Conservation (phyloP, 2,113 vertebrate genomes). For the Tyrannus savana region DNA sequence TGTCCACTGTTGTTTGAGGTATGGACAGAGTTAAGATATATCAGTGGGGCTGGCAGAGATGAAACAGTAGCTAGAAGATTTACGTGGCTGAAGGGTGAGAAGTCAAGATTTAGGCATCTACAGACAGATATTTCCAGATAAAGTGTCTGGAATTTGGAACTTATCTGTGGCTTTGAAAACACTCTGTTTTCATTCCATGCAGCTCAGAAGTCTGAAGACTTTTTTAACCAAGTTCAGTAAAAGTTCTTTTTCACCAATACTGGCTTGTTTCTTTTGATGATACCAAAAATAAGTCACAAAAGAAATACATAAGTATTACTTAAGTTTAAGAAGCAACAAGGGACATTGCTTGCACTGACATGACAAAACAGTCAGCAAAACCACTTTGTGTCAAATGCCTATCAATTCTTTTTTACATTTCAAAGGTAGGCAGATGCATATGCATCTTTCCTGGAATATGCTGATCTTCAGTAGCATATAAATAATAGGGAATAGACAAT, state of each 20-base stretch:
- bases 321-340: background rate
- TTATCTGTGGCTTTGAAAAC: background rate
- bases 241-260: background rate
- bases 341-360: background rate
- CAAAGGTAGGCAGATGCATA: conserved; percentile 2
- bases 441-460: background rate
- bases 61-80: background rate
- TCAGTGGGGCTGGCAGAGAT: background rate
- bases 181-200: background rate
- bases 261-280: background rate
- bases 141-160: background rate
- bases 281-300: background rate
- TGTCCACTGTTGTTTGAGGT: background rate
- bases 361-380: background rate
- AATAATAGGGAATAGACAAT: conserved; percentile 11
- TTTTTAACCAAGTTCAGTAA: background rate
- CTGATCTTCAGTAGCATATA: background rate
- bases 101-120: background rate
- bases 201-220: background rate
- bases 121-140: background rate
- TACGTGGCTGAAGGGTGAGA: background rate
- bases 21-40: background rate
- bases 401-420: conserved; percentile 29
- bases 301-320: background rate
- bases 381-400: background rate